Evolutionary conservation across 1,140 invertebrate species (phyloP).

Genomic region (Eufriesea mexicana): DNA sequence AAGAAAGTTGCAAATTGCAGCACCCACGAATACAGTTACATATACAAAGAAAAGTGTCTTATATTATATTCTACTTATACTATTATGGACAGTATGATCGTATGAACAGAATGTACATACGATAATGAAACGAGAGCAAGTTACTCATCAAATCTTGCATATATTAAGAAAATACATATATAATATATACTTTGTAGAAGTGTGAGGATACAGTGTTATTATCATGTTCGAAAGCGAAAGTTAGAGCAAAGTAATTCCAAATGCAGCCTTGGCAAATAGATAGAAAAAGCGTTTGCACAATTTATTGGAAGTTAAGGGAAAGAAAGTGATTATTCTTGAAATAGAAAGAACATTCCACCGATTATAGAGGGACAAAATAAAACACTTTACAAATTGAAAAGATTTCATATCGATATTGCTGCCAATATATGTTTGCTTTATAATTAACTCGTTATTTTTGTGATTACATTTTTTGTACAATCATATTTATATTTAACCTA

Average conservation of each 20-base stretch:
- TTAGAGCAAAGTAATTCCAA: constrained; percentile 49
- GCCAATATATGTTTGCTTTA: constrained; percentile 54
- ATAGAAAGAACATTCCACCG: constrained; percentile 58
- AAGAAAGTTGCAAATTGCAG: constrained; percentile 41
- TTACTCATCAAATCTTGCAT: constrained; percentile 60
- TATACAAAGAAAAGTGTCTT: constrained; percentile 51
- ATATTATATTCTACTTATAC: constrained; percentile 62
- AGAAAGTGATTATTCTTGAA: not conserved
- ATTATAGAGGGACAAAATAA: constrained; percentile 31
- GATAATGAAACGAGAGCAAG: constrained; percentile 37
- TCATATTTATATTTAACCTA: constrained; percentile 34
- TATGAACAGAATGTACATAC: constrained; percentile 38
- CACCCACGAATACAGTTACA: constrained; percentile 48
- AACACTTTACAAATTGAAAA: constrained; percentile 36
- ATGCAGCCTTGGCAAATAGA: constrained; percentile 40
- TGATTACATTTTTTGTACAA: constrained; percentile 55
- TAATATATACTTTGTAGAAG: constrained; percentile 68
- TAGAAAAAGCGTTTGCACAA: constrained; percentile 38
- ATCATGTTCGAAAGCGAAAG: constrained; percentile 59
- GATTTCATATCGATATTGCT: constrained; percentile 41
- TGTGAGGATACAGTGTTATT: constrained; percentile 68
- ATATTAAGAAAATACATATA: constrained; percentile 66
- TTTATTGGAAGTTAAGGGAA: constrained; percentile 22
- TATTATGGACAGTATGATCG: constrained; percentile 39
- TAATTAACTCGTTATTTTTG: constrained; percentile 51